These are phyloP conservation scores for Oligia strigilis DNA, from an alignment of 2,888 invertebrate species.

Conservation along the genomic window DNA sequence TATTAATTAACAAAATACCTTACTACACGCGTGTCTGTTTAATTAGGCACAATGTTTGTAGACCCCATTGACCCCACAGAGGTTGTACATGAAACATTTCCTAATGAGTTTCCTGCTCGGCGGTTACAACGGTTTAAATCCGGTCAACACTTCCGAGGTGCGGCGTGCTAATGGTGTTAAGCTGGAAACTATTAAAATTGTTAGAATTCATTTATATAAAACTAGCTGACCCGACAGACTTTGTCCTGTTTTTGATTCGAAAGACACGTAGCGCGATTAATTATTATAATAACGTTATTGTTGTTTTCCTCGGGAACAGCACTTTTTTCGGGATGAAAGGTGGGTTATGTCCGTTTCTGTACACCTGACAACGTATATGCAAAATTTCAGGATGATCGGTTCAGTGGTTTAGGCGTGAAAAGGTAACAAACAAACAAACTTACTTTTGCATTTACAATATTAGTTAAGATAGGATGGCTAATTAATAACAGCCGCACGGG, in stretches of 20 bases:
- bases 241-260: no score
- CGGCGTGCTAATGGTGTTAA: background rate
- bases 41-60: conserved; percentile 21
- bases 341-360: no score
- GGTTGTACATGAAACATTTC: conserved; percentile 32
- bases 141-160: conserved; percentile 34
- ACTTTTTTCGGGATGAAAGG: no score
- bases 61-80: conserved; percentile 33
- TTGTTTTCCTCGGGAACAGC: no score
- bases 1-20: conserved; percentile 6
- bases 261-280: no score
- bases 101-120: conserved; percentile 40
- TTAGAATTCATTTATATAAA: conserved; percentile 3
- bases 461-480: background rate
- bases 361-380: no score
- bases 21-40: conserved; percentile 1
- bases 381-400: no score
- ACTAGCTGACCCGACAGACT: no score
- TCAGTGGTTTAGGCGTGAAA: no score
- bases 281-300: no score
- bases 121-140: conserved; percentile 30
- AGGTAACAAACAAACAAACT: no score
- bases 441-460: no score
- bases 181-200: background rate
- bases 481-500: background rate